Evolutionary conservation across 2,888 invertebrate species (phyloP).

Genomic region (Corbicula japonica): DNA sequence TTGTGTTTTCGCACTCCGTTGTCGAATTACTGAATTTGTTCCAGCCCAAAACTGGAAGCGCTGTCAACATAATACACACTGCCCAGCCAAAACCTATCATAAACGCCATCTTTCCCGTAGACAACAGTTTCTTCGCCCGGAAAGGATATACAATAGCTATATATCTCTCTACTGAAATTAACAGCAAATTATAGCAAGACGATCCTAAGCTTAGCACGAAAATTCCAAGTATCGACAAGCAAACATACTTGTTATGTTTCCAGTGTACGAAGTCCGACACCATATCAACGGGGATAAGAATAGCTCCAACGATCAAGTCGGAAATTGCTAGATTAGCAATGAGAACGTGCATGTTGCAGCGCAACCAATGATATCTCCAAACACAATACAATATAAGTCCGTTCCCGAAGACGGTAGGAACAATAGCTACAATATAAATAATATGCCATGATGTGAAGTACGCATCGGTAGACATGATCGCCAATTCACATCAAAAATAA

Average conservation of each 20-base stretch:
- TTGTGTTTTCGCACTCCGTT: conserved; percentile 14
- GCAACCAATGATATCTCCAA: conserved; percentile 2
- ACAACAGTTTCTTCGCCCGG: not conserved
- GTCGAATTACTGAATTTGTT: conserved; percentile 2
- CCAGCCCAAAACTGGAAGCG: conserved; percentile 29
- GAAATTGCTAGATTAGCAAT: conserved; percentile 33
- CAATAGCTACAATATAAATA: conserved; percentile 18
- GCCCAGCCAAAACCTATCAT: conserved; percentile 37
- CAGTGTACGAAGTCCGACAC: conserved; percentile 5
- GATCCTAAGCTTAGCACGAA: conserved; percentile 37
- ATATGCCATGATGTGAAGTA: conserved; percentile 19
- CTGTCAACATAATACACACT: not conserved
- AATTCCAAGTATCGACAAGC: conserved; percentile 12
- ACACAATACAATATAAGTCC: conserved; percentile 25
- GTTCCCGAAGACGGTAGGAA: conserved; percentile 42
- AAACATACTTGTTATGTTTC: conserved; percentile 31
- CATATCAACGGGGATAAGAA: conserved; percentile 25
- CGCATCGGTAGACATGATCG: conserved; percentile 1
- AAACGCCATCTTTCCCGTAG: conserved; percentile 9
- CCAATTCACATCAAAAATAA: too few species aligned
- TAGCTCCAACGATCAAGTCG: conserved; percentile 35
- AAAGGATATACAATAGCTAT: conserved; percentile 34
- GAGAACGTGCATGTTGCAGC: conserved; percentile 31
- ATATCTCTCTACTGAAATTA: conserved; percentile 46
- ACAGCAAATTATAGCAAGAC: conserved; percentile 38